Evolutionary conservation across 2,888 invertebrate genomes (phyloP).

Genomic region (Melanostoma mellinum): DNA sequence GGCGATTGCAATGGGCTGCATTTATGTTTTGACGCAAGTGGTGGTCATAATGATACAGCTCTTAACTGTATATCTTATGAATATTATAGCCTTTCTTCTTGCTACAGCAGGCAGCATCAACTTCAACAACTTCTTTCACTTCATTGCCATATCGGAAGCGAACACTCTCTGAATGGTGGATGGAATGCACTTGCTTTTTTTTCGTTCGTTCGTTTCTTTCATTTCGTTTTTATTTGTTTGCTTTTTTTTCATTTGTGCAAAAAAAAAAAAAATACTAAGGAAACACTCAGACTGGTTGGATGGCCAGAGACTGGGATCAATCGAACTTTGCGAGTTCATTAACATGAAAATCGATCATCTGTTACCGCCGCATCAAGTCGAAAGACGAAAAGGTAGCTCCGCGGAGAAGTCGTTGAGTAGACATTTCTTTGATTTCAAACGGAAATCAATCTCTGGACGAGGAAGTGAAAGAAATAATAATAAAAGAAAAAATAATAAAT

Average conservation of each 20-base stretch:
- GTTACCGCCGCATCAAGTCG: conserved; percentile 8
- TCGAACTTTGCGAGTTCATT: conserved; percentile 62
- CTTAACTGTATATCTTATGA: conserved; percentile 67
- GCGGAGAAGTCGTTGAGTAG: conserved; percentile 18
- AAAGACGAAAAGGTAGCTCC: conserved; percentile 32
- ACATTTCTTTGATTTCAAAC: conserved; percentile 40
- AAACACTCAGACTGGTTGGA: conserved; percentile 34
- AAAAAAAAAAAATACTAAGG: conserved; percentile 11
- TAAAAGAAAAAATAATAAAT: conserved; percentile 48
- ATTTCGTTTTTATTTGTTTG: conserved; percentile 2
- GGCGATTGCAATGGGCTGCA: conserved; percentile 51
- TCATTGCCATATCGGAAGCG: conserved; percentile 69
- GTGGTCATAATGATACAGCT: conserved; percentile 66
- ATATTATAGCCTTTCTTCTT: conserved; percentile 56
- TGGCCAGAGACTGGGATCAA: conserved; percentile 28
- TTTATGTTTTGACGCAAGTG: conserved; percentile 31
- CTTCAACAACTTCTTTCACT: conserved; percentile 67
- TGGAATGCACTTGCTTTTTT: conserved; percentile 39
- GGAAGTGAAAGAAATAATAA: conserved; percentile 53
- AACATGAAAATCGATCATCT: conserved; percentile 69
- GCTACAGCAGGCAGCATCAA: conserved; percentile 8
- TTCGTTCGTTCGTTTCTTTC: background rate
- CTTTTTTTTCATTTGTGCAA: background rate
- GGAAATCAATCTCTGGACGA: conserved; percentile 67
- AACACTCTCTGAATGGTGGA: conserved; percentile 44